Conservation (phyloP, 2,797 vertebrate genomes). For the Poliocrania exsul region DNA sequence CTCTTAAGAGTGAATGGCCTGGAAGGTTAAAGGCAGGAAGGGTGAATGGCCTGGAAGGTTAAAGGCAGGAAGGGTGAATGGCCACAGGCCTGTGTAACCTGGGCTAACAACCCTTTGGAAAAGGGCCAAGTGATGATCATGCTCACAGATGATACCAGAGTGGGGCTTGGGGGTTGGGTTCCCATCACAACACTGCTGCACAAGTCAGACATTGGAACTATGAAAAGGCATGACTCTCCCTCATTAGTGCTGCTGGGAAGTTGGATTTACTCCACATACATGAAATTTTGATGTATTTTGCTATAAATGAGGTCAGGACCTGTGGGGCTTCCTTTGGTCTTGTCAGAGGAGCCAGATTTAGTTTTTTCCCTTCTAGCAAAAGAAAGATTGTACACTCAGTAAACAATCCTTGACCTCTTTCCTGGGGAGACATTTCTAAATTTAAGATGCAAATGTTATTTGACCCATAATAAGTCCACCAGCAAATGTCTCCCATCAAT, state of each 20-base stretch:
- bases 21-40: background rate
- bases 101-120: background rate
- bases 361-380: background rate
- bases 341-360: background rate
- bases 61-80: background rate
- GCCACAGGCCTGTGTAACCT: background rate
- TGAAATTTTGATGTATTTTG: background rate
- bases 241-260: background rate
- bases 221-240: fast-evolving
- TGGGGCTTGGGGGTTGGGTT: background rate
- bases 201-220: background rate
- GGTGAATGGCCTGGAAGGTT: background rate
- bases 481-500: constrained; percentile 5
- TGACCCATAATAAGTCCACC: background rate
- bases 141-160: background rate
- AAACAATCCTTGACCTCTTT: background rate
- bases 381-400: background rate
- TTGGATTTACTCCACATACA: background rate
- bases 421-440: background rate
- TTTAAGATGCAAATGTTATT: background rate
- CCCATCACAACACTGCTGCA: background rate
- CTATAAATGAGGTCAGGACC: background rate
- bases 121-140: background rate
- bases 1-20: background rate
- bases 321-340: background rate